These are phyloP conservation scores for Hemistola chrysoprasaria DNA, from an alignment of 2,888 invertebrate genomes.

Conservation along the genomic window DNA sequence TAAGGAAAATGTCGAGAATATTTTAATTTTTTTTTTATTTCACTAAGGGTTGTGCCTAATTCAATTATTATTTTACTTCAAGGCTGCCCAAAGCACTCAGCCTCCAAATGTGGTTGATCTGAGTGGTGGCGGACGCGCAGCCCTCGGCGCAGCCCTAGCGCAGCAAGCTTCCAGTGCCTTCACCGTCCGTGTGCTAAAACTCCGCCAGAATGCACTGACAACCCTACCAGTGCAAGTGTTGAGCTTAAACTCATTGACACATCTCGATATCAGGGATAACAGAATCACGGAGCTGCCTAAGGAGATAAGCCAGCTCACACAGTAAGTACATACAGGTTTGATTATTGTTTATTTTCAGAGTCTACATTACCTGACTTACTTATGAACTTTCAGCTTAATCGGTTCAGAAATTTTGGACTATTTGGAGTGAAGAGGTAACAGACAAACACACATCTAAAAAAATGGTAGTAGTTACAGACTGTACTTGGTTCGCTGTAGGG, in stretches of 20 bases:
- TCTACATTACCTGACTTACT: no score
- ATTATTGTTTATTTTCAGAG: no score
- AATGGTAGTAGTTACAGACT: no score
- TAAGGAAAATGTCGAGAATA: no score
- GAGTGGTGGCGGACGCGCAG: slow-evolving; percentile 62
- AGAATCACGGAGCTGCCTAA: slow-evolving; percentile 84
- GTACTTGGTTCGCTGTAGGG: no score
- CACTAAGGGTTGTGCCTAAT: background rate
- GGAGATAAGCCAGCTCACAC: slow-evolving; percentile 80
- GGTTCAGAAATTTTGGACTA: no score
- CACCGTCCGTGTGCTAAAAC: slow-evolving; percentile 58
- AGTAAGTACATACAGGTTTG: slow-evolving; percentile 58
- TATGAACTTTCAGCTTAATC: no score
- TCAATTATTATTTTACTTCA: slow-evolving; percentile 28
- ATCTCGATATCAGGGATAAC: slow-evolving; percentile 87
- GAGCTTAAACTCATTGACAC: slow-evolving; percentile 82
- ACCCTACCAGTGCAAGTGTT: slow-evolving; percentile 83
- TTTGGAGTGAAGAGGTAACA: no score
- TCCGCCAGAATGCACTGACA: slow-evolving; percentile 80
- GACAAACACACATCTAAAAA: no score
- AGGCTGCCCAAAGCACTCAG: slow-evolving; percentile 73
- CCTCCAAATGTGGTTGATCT: slow-evolving; percentile 72
- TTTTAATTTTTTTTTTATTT: no score
- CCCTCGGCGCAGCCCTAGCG: slow-evolving; percentile 56
- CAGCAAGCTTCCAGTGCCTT: slow-evolving; percentile 63